Percentiles rank a stretch among this genome's conserved stretches.
Evolutionary conservation across 2,113 vertebrate genomes (phyloP).

Genomic region (Felis catus): DNA sequence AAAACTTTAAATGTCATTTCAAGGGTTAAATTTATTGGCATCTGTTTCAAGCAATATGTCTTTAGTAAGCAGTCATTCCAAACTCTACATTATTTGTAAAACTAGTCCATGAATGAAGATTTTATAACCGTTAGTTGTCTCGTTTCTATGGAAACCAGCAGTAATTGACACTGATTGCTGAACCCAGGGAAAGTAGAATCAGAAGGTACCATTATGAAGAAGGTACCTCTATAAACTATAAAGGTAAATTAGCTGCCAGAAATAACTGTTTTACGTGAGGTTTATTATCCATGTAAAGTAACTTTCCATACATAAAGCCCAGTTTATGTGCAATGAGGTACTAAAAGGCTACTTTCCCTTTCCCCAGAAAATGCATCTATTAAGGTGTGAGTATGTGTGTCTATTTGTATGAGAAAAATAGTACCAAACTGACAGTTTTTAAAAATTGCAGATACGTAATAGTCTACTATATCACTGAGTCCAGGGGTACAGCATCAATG

Average conservation of each 20-base stretch:
- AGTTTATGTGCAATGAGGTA: slow-evolving; percentile 45
- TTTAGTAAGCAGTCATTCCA: slow-evolving; percentile 66
- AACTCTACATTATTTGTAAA: slow-evolving; percentile 79
- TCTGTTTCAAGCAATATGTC: slow-evolving; percentile 28
- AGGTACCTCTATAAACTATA: slow-evolving; percentile 72
- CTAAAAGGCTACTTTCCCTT: slow-evolving; percentile 63
- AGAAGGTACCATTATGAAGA: slow-evolving; percentile 84
- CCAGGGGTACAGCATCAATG: not conserved
- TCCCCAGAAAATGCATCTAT: slow-evolving; percentile 72
- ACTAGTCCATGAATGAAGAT: slow-evolving; percentile 86
- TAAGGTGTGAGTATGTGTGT: slow-evolving; percentile 33
- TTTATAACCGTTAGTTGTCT: slow-evolving; percentile 83
- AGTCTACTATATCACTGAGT: slow-evolving; percentile 60
- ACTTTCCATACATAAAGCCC: slow-evolving; percentile 65
- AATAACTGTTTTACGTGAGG: slow-evolving; percentile 69
- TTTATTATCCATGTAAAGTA: slow-evolving; percentile 65
- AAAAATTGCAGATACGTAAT: slow-evolving; percentile 70
- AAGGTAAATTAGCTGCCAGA: slow-evolving; percentile 78
- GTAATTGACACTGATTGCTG: slow-evolving; percentile 87
- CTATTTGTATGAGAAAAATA: slow-evolving; percentile 62
- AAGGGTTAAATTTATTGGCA: slow-evolving; percentile 59
- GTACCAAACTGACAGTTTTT: slow-evolving; percentile 69
- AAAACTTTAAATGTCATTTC: slow-evolving; percentile 29
- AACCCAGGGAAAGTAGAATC: slow-evolving; percentile 82
- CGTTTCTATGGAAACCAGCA: slow-evolving; percentile 83